These are phyloP conservation scores for Hypsopygia costalis DNA, from an alignment of 2,888 invertebrate species.

Conservation along the genomic window DNA sequence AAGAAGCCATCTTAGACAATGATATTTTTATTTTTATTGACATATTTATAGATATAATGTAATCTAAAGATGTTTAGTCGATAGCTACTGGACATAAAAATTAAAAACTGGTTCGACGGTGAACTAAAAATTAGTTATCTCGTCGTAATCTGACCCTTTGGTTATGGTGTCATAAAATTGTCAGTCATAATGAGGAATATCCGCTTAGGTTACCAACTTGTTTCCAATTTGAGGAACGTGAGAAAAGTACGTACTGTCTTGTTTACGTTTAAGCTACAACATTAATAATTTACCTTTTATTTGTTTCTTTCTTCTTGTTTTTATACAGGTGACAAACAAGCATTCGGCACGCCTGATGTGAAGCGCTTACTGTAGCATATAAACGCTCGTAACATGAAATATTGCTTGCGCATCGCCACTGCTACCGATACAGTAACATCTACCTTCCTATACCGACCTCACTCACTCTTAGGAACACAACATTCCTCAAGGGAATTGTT, in stretches of 20 bases:
- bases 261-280: neutral
- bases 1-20: constrained; percentile 1
- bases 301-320: no score
- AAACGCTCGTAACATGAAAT: no score
- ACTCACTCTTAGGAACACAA: no score
- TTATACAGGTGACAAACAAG: no score
- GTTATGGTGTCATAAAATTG: constrained; percentile 3
- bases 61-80: neutral
- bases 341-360: no score
- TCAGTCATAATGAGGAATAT: constrained; percentile 3
- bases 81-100: constrained; percentile 6
- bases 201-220: neutral
- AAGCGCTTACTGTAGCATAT: no score
- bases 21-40: constrained; percentile 8
- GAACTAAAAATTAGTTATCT: constrained; percentile 1
- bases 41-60: neutral
- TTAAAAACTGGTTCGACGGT: constrained; percentile 2
- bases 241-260: neutral
- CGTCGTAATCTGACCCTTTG: constrained; percentile 6
- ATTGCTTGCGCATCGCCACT: no score
- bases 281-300: no score
- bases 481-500: no score
- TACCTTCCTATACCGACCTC: no score
- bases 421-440: no score
- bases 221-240: constrained; percentile 3